Conservation (phyloP, 2,888 invertebrate genomes). For the Lepas anatifera region DNA sequence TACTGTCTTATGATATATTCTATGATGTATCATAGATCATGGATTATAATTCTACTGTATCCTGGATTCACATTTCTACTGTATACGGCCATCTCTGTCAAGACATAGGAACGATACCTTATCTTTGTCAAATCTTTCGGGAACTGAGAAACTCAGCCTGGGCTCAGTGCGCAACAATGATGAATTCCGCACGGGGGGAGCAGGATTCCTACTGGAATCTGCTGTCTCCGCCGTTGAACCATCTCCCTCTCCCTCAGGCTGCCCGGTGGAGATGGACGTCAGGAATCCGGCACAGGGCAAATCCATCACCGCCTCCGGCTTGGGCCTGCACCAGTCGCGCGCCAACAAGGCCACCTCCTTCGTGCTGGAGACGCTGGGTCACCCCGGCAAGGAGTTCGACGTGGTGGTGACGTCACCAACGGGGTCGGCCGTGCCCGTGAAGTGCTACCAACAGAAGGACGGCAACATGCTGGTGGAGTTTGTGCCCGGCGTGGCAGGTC, state of each 20-base stretch:
- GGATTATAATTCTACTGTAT: too few species aligned
- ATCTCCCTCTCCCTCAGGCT: constrained; percentile 33
- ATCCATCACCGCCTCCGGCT: constrained; percentile 61
- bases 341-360: constrained; percentile 71
- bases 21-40: too few species aligned
- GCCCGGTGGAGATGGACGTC: constrained; percentile 47
- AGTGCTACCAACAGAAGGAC: constrained; percentile 92
- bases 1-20: too few species aligned
- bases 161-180: too few species aligned
- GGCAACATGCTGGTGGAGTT: constrained; percentile 92
- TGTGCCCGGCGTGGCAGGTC: constrained; percentile 45
- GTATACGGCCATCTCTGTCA: too few species aligned
- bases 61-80: too few species aligned
- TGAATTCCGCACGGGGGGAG: too few species aligned
- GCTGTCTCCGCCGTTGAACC: too few species aligned
- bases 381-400: constrained; percentile 68
- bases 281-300: constrained; percentile 53
- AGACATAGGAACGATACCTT: too few species aligned
- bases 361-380: constrained; percentile 73
- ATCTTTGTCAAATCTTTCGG: too few species aligned
- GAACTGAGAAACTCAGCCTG: too few species aligned
- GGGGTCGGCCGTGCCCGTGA: constrained; percentile 62
- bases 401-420: constrained; percentile 75
- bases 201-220: too few species aligned
- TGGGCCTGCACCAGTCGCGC: constrained; percentile 68